Evolutionary conservation across 2,888 invertebrate genomes (phyloP).

Genomic region (Aethes cnicana): DNA sequence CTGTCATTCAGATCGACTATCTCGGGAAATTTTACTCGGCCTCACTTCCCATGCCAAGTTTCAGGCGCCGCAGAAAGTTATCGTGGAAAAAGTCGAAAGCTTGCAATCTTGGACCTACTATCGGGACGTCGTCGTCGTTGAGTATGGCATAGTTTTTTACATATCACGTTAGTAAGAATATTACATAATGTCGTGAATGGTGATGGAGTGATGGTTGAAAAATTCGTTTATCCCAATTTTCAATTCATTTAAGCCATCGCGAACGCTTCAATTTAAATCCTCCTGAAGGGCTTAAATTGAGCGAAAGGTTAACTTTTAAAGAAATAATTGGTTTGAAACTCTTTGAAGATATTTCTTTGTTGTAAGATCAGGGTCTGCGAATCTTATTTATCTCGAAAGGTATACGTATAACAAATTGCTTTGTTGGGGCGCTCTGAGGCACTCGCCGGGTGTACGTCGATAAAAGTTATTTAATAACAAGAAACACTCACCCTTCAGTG

Average conservation of each 20-base stretch:
- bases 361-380: slow-evolving; percentile 14
- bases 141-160: neutral
- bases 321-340: slow-evolving; percentile 15
- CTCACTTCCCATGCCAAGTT: slow-evolving; percentile 21
- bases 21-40: slow-evolving; percentile 9
- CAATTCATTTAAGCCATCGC: slow-evolving; percentile 1
- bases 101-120: slow-evolving; percentile 7
- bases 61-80: slow-evolving; percentile 4
- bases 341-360: slow-evolving; percentile 25
- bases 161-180: too few species aligned
- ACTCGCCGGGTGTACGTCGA: slow-evolving; percentile 55
- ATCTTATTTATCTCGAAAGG: slow-evolving; percentile 11
- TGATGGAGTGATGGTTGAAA: too few species aligned
- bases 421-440: slow-evolving; percentile 39
- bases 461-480: slow-evolving; percentile 79
- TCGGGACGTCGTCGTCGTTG: neutral
- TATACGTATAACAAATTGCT: slow-evolving; percentile 22
- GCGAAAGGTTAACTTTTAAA: slow-evolving; percentile 11
- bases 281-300: slow-evolving; percentile 5
- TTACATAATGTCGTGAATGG: too few species aligned
- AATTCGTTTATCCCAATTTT: too few species aligned
- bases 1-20: slow-evolving; percentile 25
- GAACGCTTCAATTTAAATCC: slow-evolving; percentile 6
- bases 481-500: slow-evolving; percentile 54
- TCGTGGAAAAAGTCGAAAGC: slow-evolving; percentile 3